Percentiles rank a stretch among this genome's conserved stretches.
Conservation (phyloP, 2,888 invertebrate species). For the Oligia latruncula region DNA sequence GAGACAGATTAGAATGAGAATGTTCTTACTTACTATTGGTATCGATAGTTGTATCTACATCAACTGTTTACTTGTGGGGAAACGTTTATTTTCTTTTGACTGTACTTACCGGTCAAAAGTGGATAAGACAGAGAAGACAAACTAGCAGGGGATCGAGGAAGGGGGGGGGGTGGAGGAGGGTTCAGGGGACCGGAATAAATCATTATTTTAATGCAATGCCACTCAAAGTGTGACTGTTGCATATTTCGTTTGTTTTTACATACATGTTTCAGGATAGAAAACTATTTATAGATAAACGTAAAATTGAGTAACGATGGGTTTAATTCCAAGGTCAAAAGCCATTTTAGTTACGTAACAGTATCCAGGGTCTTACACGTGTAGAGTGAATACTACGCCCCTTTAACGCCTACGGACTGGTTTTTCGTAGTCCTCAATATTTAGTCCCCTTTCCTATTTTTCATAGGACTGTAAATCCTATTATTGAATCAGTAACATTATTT, state of each 20-base stretch:
- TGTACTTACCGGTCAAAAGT: no score
- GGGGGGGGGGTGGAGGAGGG: no score
- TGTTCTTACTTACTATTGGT: not conserved
- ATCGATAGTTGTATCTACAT: not conserved
- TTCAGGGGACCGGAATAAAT: no score
- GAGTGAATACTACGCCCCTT: not conserved
- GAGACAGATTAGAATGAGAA: not conserved
- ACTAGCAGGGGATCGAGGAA: no score
- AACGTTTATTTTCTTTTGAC: no score
- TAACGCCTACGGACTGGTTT: not conserved
- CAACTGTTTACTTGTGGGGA: not conserved
- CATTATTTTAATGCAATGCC: not conserved
- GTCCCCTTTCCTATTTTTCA: not conserved
- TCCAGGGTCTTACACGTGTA: slow-evolving; percentile 11
- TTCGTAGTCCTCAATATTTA: not conserved
- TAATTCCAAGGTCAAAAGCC: not conserved
- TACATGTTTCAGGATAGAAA: not conserved
- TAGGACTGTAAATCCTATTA: not conserved
- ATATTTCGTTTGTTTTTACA: not conserved
- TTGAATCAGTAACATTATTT: not conserved
- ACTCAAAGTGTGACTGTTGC: not conserved
- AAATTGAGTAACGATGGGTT: not conserved
- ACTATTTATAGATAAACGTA: not conserved
- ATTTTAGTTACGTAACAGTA: slow-evolving; percentile 19
- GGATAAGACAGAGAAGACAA: no score